Conservation (phyloP, 2,888 invertebrate genomes). For the Lymantria dispar region DNA sequence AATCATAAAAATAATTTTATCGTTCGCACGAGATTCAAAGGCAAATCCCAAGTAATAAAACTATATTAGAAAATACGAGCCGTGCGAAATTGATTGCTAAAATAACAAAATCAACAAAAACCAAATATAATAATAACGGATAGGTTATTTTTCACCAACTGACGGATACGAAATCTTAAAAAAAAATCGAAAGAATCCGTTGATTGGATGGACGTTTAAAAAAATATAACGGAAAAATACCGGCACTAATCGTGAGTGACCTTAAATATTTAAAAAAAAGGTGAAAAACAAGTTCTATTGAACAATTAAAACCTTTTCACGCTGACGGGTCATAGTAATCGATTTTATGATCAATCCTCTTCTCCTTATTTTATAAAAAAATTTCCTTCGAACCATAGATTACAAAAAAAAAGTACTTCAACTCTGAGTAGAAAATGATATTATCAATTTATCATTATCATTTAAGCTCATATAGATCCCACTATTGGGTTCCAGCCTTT, state of each 20-base stretch:
- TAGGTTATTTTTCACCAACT: constrained; percentile 11
- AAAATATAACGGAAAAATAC: constrained; percentile 36
- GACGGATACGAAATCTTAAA: constrained; percentile 9
- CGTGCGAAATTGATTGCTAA: constrained; percentile 26
- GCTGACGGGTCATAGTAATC: constrained; percentile 25
- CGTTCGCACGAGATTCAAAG: constrained; percentile 1
- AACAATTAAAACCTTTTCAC: constrained; percentile 36
- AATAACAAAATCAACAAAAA: constrained; percentile 27
- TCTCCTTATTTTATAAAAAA: constrained; percentile 22
- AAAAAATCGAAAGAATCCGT: constrained; percentile 10
- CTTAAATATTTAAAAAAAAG: constrained; percentile 21
- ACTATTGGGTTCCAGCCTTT: too few relatives aligned
- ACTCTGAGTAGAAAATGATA: constrained; percentile 9
- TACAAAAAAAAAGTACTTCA: constrained; percentile 5
- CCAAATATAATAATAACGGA: constrained; percentile 15
- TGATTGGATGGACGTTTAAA: constrained; percentile 23
- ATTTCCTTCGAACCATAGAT: constrained; percentile 20
- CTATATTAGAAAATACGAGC: constrained; percentile 23
- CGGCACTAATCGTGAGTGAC: constrained; percentile 25
- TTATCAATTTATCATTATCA: too few relatives aligned
- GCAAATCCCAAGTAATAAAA: constrained; percentile 9
- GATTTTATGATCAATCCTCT: constrained; percentile 34
- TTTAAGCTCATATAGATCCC: too few relatives aligned
- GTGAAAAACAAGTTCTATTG: constrained; percentile 22
- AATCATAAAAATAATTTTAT: constrained; percentile 1